Evolutionary conservation across 2,113 vertebrate genomes (phyloP).

Genomic region (Haemorhous mexicanus): DNA sequence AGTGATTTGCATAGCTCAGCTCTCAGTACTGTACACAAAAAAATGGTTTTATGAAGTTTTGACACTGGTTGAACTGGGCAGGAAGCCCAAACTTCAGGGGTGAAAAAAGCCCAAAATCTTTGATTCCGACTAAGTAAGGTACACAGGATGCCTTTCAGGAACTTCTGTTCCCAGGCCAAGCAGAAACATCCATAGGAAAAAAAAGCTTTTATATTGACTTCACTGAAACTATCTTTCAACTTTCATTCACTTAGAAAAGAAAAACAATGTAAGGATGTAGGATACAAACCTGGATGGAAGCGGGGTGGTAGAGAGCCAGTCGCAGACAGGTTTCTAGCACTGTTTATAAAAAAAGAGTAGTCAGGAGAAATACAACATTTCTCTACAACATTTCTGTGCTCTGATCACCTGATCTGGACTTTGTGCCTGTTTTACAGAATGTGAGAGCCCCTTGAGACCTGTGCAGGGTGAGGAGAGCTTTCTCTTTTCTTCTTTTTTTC

Average conservation of each 20-base stretch:
- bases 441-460: neutral
- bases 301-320: constrained; percentile 33
- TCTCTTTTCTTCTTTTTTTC: neutral
- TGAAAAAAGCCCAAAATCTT: neutral
- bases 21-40: neutral
- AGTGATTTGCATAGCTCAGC: neutral
- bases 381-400: neutral
- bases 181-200: neutral
- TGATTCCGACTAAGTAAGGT: neutral
- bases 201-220: neutral
- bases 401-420: neutral
- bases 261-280: neutral
- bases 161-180: neutral
- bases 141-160: too few species aligned
- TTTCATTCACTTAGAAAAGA: neutral
- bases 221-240: neutral
- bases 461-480: neutral
- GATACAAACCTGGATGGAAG: constrained; percentile 28
- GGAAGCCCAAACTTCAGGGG: neutral
- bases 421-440: neutral
- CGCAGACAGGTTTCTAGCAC: constrained; percentile 20
- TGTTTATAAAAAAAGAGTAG: neutral
- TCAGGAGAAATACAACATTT: neutral
- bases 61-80: neutral
- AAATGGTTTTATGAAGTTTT: neutral